Evolutionary conservation across 2,113 vertebrate species (phyloP), one percentile per base, ranked within the genome.

Genomic region (Budorcas taxicolor): DNA sequence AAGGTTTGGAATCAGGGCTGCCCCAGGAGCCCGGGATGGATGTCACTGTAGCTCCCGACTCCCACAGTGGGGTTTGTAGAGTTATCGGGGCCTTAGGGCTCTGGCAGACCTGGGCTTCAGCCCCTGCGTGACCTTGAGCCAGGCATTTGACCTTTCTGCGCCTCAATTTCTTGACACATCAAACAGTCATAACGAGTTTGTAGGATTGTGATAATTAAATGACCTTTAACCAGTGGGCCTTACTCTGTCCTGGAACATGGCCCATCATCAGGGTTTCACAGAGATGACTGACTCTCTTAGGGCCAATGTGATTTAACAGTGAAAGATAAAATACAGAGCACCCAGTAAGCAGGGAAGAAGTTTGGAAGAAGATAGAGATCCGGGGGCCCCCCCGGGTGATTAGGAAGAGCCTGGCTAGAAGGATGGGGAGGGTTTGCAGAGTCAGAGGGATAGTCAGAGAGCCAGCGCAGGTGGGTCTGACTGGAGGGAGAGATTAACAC

Each of bases 21-120:
- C 82, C n/a, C n/a, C n/a, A 47, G 62, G 62, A 25, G 3, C 27
- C n/a, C 1, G 5, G 5, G 58, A 10, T 7, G 81, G 52, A 40
- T 23, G 27, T 47, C 82, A 6, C 2, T 0, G 1, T 11, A 10
- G 21, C 52, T 6, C 17, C 0, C 8, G 3, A 50, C 25, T 29
- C 64, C 27, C 21, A 3, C 4, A 12, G 53, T 2, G 12, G 43
- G 5, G 19, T 60, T 7, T 31, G 50, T 25, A 3, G 83, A 64
- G 62, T 45, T 21, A 25, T 17, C 29, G 1, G 2, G 90, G 74
- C 15, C 27, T 74, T 21, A 58, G 83, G 52, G 45, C 45, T 31
- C 25, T 27, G 40, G 36, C 27, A 7, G 43, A 52, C 29, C 40
- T 0, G 3, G 40, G 53, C 43, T 60, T 36, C 16, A 6, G 12